Percentiles rank a stretch among this genome's conserved stretches.
These are phyloP conservation scores for Macrobrachium nipponense DNA, from an alignment of 1,140 invertebrate species.

Conservation along the genomic window DNA sequence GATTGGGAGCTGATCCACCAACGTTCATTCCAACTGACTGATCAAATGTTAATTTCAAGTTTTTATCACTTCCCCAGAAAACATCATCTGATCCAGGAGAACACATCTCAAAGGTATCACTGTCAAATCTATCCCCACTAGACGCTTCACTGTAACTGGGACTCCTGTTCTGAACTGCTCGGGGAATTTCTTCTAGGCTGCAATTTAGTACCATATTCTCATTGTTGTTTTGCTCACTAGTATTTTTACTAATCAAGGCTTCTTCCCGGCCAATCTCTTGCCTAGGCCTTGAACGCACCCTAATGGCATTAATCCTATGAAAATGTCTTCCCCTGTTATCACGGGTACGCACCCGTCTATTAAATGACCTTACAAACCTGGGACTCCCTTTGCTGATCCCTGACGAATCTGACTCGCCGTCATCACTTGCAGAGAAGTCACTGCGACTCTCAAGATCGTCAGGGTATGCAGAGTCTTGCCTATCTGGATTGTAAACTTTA, in stretches of 20 bases:
- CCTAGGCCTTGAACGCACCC: background rate
- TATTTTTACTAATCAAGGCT: too few species aligned
- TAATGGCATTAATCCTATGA: slow-evolving; percentile 7
- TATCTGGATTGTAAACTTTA: too few species aligned
- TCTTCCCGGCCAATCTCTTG: background rate
- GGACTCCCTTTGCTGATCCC: slow-evolving; percentile 11
- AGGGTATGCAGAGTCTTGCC: background rate
- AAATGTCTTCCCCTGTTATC: slow-evolving; percentile 13
- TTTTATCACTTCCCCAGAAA: background rate
- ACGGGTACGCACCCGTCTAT: slow-evolving; percentile 39
- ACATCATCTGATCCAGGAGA: slow-evolving; percentile 23
- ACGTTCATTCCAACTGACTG: too few species aligned
- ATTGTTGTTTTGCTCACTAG: too few species aligned
- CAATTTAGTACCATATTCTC: too few species aligned
- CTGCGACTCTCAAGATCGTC: background rate
- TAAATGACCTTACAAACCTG: slow-evolving; percentile 38
- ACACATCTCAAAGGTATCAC: slow-evolving; percentile 10
- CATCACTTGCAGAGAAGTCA: slow-evolving; percentile 8
- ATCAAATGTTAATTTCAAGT: background rate
- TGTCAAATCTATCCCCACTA: background rate
- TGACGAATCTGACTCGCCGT: background rate
- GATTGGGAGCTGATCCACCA: too few species aligned
- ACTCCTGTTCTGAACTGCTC: background rate
- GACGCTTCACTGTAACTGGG: background rate
- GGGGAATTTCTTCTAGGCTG: too few species aligned